phyloP scores from a whole-genome alignment of 1,140 invertebrate genomes.

The Hormaphis cornu region DNA sequence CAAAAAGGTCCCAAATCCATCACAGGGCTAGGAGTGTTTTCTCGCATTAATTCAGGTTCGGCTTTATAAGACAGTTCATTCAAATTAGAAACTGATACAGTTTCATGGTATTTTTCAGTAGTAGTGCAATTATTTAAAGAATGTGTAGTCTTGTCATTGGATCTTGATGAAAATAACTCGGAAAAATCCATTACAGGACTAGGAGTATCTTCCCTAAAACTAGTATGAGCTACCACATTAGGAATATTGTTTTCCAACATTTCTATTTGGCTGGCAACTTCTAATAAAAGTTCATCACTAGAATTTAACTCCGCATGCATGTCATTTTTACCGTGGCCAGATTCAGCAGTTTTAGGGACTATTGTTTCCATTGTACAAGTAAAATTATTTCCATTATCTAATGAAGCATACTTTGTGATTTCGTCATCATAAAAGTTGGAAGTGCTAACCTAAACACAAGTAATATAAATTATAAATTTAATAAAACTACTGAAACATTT shows the following conservation, averaged over 20 bases:
- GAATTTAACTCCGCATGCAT: neutral
- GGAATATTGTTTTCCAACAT: neutral
- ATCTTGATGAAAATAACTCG: too few species aligned
- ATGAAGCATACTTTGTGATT: neutral
- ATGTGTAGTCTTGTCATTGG: too few species aligned
- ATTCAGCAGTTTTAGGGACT: neutral
- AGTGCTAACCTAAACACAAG: neutral
- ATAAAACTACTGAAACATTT: neutral
- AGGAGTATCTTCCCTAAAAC: neutral
- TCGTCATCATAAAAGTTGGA: too few species aligned
- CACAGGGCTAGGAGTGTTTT: slow-evolving; percentile 3
- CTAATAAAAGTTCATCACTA: slow-evolving; percentile 12
- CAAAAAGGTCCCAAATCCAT: neutral
- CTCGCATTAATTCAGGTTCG: too few species aligned
- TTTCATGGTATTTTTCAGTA: too few species aligned
- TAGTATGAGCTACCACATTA: neutral
- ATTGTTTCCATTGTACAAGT: neutral
- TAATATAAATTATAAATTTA: neutral
- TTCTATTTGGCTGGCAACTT: neutral
- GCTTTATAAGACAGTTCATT: too few species aligned
- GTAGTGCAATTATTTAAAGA: too few species aligned
- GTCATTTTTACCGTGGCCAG: neutral
- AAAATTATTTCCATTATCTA: neutral
- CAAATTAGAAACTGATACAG: too few species aligned
- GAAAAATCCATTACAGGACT: neutral